Evolutionary conservation across 2,113 vertebrate species (phyloP).

Genomic region (Clarias gariepinus): DNA sequence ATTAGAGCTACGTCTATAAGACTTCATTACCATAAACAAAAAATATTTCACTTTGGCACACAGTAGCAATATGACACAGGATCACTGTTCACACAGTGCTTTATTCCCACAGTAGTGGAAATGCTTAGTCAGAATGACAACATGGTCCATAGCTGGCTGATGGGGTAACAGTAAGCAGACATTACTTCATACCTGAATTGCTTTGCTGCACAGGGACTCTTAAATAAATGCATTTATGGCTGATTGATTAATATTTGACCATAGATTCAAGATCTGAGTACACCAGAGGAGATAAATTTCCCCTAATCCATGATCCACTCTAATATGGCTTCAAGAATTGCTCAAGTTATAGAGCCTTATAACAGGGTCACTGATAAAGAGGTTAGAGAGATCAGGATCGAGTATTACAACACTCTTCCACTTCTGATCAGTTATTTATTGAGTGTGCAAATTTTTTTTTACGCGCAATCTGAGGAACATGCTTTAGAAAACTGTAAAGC

Average conservation of each 20-base stretch:
- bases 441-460: neutral
- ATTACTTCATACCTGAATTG: slow-evolving; percentile 44
- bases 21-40: slow-evolving; percentile 37
- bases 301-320: neutral
- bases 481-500: neutral
- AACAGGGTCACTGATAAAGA: slow-evolving; percentile 32
- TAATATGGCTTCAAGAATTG: slow-evolving; percentile 29
- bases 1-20: slow-evolving; percentile 4
- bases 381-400: neutral
- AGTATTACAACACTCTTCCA: neutral
- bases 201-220: slow-evolving; percentile 40
- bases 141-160: slow-evolving; percentile 18
- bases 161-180: slow-evolving; percentile 41
- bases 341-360: slow-evolving; percentile 4
- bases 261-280: slow-evolving; percentile 20
- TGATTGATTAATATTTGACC: slow-evolving; percentile 56
- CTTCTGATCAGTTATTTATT: neutral
- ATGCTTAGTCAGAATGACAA: slow-evolving; percentile 49
- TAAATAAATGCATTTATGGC: slow-evolving; percentile 32
- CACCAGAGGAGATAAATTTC: slow-evolving; percentile 38
- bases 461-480: neutral
- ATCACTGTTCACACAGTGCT: slow-evolving; percentile 26
- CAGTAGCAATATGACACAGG: slow-evolving; percentile 39
- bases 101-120: slow-evolving; percentile 38
- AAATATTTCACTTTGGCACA: slow-evolving; percentile 38